These are phyloP conservation scores for Ruditapes philippinarum DNA, from an alignment of 1,140 invertebrate genomes.

Conservation along the genomic window DNA sequence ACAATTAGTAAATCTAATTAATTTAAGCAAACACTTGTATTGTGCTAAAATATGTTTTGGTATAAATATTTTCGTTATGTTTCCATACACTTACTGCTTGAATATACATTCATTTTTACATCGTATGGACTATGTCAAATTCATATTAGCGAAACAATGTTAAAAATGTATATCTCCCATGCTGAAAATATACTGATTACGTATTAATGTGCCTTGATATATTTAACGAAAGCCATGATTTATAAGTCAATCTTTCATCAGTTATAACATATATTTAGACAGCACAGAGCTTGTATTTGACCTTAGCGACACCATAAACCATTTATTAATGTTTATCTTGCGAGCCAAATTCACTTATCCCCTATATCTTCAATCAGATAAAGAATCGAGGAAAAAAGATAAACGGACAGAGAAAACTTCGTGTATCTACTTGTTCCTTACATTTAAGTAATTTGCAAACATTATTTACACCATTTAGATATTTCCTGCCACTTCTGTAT, in stretches of 20 bases:
- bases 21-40: too few species aligned
- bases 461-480: conserved; percentile 6
- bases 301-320: neutral
- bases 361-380: conserved; percentile 10
- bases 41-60: too few species aligned
- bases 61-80: too few species aligned
- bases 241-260: neutral
- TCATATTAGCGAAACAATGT: too few species aligned
- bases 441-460: conserved; percentile 14
- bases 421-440: neutral
- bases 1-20: too few species aligned
- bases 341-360: conserved; percentile 38
- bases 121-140: too few species aligned
- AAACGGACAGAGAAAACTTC: conserved; percentile 13
- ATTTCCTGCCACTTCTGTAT: neutral
- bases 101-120: too few species aligned
- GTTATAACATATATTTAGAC: neutral
- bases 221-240: too few species aligned
- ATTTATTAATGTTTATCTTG: conserved; percentile 45
- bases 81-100: too few species aligned
- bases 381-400: neutral
- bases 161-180: too few species aligned
- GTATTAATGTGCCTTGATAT: too few species aligned
- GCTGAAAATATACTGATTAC: too few species aligned
- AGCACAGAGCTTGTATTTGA: neutral